These are phyloP conservation scores for Physeter macrocephalus DNA, from an alignment of 2,113 vertebrate genomes.

Conservation along the genomic window DNA sequence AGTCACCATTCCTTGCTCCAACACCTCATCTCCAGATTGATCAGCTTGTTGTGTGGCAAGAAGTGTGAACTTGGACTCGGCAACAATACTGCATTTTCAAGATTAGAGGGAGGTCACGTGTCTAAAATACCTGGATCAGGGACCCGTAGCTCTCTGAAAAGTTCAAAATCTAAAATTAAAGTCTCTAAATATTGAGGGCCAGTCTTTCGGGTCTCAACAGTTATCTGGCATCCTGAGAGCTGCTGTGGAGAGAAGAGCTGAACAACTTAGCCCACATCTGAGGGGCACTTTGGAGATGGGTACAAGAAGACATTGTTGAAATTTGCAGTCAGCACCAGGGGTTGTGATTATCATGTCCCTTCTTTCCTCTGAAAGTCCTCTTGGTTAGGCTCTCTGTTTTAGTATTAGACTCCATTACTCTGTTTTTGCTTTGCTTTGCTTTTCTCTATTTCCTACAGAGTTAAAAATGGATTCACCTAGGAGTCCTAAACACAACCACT, in stretches of 20 bases:
- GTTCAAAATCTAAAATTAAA: neutral
- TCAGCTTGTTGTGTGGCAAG: neutral
- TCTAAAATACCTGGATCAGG: neutral
- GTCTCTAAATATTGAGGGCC: neutral
- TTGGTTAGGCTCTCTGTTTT: fast-evolving
- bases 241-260: neutral
- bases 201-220: fast-evolving
- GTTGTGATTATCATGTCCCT: fast-evolving
- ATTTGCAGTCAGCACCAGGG: fast-evolving
- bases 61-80: neutral
- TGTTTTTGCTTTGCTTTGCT: neutral
- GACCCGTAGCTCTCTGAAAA: neutral
- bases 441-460: neutral
- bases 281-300: neutral
- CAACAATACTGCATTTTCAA: neutral
- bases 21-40: neutral
- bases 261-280: fast-evolving
- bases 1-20: neutral
- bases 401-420: neutral
- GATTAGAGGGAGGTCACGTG: neutral
- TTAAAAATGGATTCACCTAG: neutral
- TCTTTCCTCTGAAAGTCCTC: neutral
- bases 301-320: too few species aligned
- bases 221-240: fast-evolving
- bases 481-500: neutral